Percentiles rank a stretch among this genome's conserved stretches.
These are phyloP conservation scores for Phasia obesa DNA, from an alignment of 2,888 invertebrate species.

Conservation along the genomic window DNA sequence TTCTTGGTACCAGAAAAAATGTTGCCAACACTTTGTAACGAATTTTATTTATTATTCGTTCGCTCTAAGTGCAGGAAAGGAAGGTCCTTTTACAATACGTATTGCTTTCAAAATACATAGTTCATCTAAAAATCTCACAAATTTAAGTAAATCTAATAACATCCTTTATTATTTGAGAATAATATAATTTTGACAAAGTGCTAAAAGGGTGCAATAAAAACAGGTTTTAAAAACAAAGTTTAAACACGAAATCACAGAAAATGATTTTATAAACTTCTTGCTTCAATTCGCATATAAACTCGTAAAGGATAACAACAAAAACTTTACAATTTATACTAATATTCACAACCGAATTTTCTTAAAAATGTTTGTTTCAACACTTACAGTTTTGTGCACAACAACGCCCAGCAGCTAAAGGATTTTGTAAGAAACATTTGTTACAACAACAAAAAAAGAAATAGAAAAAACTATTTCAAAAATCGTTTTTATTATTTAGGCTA, in stretches of 20 bases:
- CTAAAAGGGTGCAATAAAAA: not conserved
- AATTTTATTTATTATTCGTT: not conserved
- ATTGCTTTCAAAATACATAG: too few relatives aligned
- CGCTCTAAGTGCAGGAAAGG: not conserved
- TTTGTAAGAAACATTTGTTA: slow-evolving; percentile 16
- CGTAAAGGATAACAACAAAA: not conserved
- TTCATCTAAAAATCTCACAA: not conserved
- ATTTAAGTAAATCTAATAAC: not conserved
- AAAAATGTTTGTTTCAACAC: slow-evolving; percentile 56
- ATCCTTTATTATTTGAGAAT: not conserved
- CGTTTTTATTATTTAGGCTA: slow-evolving; percentile 39
- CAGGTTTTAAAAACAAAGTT: not conserved
- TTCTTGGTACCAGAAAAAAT: not conserved
- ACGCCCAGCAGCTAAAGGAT: slow-evolving; percentile 55
- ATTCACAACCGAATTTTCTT: slow-evolving; percentile 40
- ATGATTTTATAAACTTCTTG: not conserved
- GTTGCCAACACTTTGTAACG: not conserved
- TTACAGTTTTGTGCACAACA: slow-evolving; percentile 29
- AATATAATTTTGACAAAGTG: slow-evolving; percentile 9
- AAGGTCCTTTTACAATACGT: not conserved
- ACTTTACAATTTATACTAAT: slow-evolving; percentile 14
- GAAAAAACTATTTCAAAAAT: slow-evolving; percentile 13
- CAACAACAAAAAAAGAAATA: not conserved
- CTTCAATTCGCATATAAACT: not conserved
- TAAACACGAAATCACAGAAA: slow-evolving; percentile 9